These are phyloP conservation scores for Ecliptopera silaceata DNA, from an alignment of 2,888 invertebrate species.

Conservation along the genomic window DNA sequence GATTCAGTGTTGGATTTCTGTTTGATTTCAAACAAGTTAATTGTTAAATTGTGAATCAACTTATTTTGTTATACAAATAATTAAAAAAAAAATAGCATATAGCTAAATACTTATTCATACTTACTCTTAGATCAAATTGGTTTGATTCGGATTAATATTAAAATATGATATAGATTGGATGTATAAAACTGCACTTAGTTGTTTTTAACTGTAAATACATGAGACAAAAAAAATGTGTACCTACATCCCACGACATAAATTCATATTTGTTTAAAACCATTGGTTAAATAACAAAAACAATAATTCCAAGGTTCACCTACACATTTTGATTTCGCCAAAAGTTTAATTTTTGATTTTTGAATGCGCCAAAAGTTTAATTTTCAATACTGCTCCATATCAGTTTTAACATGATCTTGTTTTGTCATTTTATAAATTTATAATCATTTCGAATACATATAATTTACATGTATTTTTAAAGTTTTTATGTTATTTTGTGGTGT, in stretches of 20 bases:
- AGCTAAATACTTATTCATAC: too few relatives aligned
- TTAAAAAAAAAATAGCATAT: too few relatives aligned
- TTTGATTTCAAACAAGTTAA: constrained; percentile 46
- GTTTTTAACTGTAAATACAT: too few relatives aligned
- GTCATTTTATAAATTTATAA: constrained; percentile 56
- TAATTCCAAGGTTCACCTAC: constrained; percentile 1
- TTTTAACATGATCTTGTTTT: constrained; percentile 41
- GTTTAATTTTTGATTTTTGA: constrained; percentile 17
- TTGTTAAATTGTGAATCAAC: constrained; percentile 1
- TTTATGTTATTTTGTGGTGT: constrained; percentile 69
- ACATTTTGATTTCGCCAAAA: constrained; percentile 20
- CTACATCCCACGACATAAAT: too few relatives aligned
- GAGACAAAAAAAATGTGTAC: too few relatives aligned
- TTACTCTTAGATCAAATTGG: too few relatives aligned
- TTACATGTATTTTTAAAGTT: constrained; percentile 74
- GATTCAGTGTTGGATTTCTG: constrained; percentile 56
- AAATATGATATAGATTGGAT: too few relatives aligned
- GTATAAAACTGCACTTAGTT: too few relatives aligned
- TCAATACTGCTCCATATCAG: constrained; percentile 30
- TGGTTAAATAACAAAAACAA: not conserved
- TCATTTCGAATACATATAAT: constrained; percentile 58
- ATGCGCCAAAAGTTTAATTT: constrained; percentile 15
- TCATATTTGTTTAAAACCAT: too few relatives aligned
- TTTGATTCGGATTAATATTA: too few relatives aligned
- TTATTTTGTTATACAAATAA: too few relatives aligned